Evolutionary conservation across 2,888 invertebrate species (phyloP), one percentile per base, ranked within the genome.

Genomic region (Eupithecia subumbrata): DNA sequence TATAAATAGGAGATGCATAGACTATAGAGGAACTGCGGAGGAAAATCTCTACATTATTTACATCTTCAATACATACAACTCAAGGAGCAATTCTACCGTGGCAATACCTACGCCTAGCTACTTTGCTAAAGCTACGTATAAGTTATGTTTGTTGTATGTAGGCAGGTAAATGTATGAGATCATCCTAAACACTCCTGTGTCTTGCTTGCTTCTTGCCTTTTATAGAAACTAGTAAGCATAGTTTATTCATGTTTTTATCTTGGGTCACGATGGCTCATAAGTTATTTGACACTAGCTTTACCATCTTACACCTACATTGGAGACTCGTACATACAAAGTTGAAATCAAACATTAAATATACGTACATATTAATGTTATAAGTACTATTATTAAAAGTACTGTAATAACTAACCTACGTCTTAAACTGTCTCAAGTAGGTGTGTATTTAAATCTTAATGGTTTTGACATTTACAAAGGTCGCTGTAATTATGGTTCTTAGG

Each of bases 381-480:
- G 14, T 48, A 45, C 11, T 45, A 48, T 48, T 48, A 48, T 48
- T 18, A 18, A 7, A 18, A 52, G 52, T n/a, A 11, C 52, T 52
- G n/a, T 18, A 48, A 14, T 52, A n/a, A n/a, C 25, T 25, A 25
- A 25, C 14, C 3, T 56, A 22, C 8, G 60, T 14, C 22, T 22
- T 56, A 56, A 56, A 56, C 52, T 56, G 52, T 11, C 52, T 56
- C 52, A 56, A 22, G 5, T 60, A 12, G 60, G 22, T 60, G 25
- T 60, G 60, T 22, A 60, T 60, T 72, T 25, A 72, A 68, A 75
- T 72, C 69, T 40, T 75, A 79, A 80, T 79, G 40, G 22, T 12
- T 75, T 48, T 71, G 77, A 79, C 76, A 79, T 78, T 76, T 70
- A 64, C 69, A 77, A 77, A 77, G 74, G 75, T 76, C 72, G 66